Conservation (phyloP, 2,888 invertebrate species). For the Dryomyza anilis region DNA sequence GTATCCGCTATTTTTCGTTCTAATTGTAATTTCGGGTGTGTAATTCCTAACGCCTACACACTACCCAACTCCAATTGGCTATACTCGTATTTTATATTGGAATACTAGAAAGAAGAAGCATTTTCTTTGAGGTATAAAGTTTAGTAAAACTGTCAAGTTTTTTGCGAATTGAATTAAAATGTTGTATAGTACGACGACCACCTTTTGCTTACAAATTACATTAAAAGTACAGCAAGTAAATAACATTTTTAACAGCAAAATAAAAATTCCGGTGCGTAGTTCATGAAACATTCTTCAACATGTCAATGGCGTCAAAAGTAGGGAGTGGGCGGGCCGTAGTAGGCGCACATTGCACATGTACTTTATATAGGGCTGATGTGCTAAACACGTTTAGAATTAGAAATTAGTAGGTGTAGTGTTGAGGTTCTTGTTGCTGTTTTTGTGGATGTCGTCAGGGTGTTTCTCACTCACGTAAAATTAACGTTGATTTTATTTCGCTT, state of each 20-base stretch:
- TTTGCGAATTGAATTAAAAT: background rate
- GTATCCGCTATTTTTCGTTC: too few relatives aligned
- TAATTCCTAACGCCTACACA: too few relatives aligned
- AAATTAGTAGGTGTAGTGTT: constrained; percentile 11
- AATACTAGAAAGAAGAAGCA: too few relatives aligned
- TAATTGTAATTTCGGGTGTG: too few relatives aligned
- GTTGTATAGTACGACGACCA: background rate
- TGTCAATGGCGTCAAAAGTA: background rate
- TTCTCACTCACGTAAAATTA: background rate
- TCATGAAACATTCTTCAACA: background rate
- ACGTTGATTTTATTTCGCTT: constrained; percentile 11
- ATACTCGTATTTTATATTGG: too few relatives aligned
- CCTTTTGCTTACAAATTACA: background rate
- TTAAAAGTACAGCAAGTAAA: background rate
- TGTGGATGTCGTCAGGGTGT: background rate
- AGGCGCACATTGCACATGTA: background rate
- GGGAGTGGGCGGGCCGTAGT: background rate
- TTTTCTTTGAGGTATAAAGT: background rate
- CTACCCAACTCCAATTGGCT: too few relatives aligned
- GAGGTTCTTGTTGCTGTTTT: background rate
- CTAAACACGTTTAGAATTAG: constrained; percentile 19
- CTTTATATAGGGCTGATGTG: constrained; percentile 12
- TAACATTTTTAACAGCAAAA: constrained; percentile 4
- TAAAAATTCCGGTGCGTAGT: constrained; percentile 5
- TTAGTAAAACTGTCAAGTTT: background rate